phyloP scores from a whole-genome alignment of 2,113 vertebrate species.

The Laterallus jamaicensis region DNA sequence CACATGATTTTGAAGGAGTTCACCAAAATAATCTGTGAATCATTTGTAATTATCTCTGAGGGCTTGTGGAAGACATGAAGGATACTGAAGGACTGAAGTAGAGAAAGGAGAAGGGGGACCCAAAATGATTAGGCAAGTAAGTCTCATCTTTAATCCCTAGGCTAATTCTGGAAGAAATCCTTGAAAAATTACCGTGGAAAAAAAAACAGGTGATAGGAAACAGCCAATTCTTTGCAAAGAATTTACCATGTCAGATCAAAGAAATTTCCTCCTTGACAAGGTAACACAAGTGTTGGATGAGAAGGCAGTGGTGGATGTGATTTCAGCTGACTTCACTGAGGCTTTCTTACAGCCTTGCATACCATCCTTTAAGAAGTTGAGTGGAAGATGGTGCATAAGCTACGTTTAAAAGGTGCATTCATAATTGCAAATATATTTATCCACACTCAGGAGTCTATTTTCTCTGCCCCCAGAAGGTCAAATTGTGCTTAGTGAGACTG shows the following conservation, averaged over 20 bases:
- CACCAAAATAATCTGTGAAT: not conserved
- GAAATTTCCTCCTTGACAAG: not conserved
- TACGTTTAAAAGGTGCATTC: not conserved
- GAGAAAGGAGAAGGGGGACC: not conserved
- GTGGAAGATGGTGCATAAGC: not conserved
- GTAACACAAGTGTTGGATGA: not conserved
- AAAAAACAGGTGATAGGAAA: not conserved
- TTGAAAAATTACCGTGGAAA: not conserved
- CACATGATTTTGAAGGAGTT: not conserved
- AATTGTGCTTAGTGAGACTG: not conserved
- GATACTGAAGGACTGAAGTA: not conserved
- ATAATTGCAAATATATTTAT: not conserved
- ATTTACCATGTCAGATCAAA: not conserved
- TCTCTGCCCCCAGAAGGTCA: not conserved
- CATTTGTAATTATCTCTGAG: not conserved
- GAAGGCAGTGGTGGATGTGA: not conserved
- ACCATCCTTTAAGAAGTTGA: not conserved
- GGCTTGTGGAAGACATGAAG: not conserved
- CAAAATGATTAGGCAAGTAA: not conserved
- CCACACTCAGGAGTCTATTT: not conserved
- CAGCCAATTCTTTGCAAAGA: not conserved
- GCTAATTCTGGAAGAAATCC: not conserved
- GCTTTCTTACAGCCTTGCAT: not conserved
- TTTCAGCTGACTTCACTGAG: not conserved
- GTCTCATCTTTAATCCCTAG: not conserved